Conservation (phyloP, 2,113 vertebrate species). For the Cavia aperea region DNA sequence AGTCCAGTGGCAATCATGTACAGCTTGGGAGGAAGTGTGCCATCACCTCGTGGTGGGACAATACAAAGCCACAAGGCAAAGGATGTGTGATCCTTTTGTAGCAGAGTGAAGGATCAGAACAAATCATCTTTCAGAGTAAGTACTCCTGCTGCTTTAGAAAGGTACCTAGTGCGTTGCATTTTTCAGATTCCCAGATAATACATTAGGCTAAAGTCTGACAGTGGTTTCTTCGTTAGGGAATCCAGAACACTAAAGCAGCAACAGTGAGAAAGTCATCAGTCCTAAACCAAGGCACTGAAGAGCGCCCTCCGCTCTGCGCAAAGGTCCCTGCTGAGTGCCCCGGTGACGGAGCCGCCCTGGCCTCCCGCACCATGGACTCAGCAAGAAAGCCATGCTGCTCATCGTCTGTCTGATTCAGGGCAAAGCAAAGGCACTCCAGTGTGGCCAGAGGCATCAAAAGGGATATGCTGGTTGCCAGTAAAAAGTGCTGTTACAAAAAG, state of each 20-base stretch:
- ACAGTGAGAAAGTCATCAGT: conserved; percentile 32
- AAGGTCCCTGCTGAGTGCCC: not conserved
- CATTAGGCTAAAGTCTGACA: not conserved
- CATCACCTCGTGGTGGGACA: not conserved
- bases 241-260: not conserved
- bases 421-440: conserved; percentile 54
- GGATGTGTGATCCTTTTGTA: not conserved
- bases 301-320: not conserved
- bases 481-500: conserved; percentile 41
- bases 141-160: not conserved
- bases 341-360: not conserved
- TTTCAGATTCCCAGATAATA: not conserved
- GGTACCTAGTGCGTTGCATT: not conserved
- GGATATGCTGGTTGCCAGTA: conserved; percentile 50
- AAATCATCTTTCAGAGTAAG: not conserved
- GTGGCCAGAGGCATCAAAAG: conserved; percentile 50
- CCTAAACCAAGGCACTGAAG: conserved; percentile 34
- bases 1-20: not conserved
- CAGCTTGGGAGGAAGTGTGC: not conserved
- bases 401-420: conserved; percentile 29
- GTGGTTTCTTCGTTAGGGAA: not conserved
- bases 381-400: conserved; percentile 33
- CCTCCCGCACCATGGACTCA: not conserved
- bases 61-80: not conserved
- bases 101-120: not conserved